Percentiles rank a stretch among this genome's conserved stretches.
Conservation (phyloP, 2,113 vertebrate genomes). For the Syngnathus typhle region DNA sequence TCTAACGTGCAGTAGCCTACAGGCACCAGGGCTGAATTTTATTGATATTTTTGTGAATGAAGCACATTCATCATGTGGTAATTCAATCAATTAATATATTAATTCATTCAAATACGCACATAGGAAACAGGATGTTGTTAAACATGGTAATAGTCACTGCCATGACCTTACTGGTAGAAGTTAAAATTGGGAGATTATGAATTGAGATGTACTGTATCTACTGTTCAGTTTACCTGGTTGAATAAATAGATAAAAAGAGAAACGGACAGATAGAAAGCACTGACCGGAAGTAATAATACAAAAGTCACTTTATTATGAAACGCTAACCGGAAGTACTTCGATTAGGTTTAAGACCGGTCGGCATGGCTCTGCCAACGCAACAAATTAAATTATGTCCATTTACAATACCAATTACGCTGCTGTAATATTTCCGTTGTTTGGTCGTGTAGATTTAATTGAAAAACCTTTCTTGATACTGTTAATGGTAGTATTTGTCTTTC, state of each 20-base stretch:
- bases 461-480: neutral
- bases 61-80: neutral
- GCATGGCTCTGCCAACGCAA: neutral
- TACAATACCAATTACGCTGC: neutral
- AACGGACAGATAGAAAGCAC: too few relatives aligned
- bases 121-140: neutral
- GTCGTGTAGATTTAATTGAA: neutral
- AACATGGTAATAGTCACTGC: neutral
- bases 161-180: too few relatives aligned
- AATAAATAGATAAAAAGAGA: neutral
- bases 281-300: too few relatives aligned
- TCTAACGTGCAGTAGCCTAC: neutral
- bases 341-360: too few relatives aligned
- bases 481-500: neutral
- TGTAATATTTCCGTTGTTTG: neutral
- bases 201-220: too few relatives aligned
- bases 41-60: neutral
- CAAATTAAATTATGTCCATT: neutral
- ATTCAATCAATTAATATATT: neutral
- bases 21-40: neutral
- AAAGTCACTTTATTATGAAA: slow-evolving; percentile 26
- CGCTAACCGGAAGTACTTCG: slow-evolving; percentile 7
- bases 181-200: neutral
- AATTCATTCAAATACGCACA: neutral
- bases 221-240: too few relatives aligned